Percentiles rank a stretch among this genome's conserved stretches.
Conservation (phyloP, 53 echinoderm and acorn worm genomes). For the Holothuria leucospilota region DNA sequence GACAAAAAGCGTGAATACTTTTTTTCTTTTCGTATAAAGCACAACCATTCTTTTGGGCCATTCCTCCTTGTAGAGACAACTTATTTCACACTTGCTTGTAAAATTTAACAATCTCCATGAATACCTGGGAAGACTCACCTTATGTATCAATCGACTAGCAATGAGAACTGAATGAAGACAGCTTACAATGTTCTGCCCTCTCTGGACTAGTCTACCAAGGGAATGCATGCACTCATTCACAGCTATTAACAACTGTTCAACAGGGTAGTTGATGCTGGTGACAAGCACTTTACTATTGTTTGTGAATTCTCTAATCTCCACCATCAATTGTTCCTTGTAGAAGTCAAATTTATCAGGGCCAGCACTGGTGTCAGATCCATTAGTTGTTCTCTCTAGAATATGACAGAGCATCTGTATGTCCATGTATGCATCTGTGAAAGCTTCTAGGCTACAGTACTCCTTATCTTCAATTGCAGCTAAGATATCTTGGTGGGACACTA, state of each 20-base stretch:
- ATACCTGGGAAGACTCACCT: constrained; percentile 66
- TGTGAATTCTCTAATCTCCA: constrained; percentile 91
- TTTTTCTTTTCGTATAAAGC: too few species aligned
- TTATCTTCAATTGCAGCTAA: constrained; percentile 67
- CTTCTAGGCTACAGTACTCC: constrained; percentile 71
- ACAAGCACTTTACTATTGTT: constrained; percentile 95
- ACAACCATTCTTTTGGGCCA: too few species aligned
- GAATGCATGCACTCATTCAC: constrained; percentile 91
- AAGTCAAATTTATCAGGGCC: constrained; percentile 59
- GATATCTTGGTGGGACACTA: constrained; percentile 6
- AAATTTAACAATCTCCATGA: too few species aligned
- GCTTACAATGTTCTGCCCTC: constrained; percentile 67
- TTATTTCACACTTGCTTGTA: too few species aligned
- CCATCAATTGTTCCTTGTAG: constrained; percentile 71
- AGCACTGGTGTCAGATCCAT: not conserved
- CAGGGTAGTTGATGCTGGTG: constrained; percentile 83
- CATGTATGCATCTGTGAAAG: constrained; percentile 63
- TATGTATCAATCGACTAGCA: constrained; percentile 83
- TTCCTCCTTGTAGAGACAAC: too few species aligned
- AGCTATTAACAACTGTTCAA: constrained; percentile 67
- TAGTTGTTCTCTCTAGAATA: not conserved
- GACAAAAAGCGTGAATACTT: too few species aligned
- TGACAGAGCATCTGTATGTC: constrained; percentile 79
- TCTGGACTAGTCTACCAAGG: constrained; percentile 78
- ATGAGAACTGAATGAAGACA: constrained; percentile 76